A percentile compares a stretch with the other conserved stretches of the same genome.
Evolutionary conservation across 2,797 vertebrate genomes (phyloP).

Genomic region (Monodelphis domestica): DNA sequence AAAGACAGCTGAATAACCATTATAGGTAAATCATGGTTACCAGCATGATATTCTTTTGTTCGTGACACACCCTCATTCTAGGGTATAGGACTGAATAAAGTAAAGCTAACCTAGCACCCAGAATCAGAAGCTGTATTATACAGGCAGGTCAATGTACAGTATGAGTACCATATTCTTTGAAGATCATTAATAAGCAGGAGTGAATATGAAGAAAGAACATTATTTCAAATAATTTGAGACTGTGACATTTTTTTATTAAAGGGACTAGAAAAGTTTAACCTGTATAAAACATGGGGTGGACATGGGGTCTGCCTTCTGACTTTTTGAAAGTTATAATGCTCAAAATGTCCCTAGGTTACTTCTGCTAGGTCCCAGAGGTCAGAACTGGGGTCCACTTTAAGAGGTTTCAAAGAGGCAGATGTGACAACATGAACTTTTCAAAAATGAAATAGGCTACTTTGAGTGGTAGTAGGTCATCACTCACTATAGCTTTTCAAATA

Average conservation of each 20-base stretch:
- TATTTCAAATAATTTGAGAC: neutral
- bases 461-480: neutral
- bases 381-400: neutral
- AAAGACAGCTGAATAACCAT: constrained; percentile 22
- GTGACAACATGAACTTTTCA: neutral
- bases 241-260: neutral
- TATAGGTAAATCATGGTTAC: neutral
- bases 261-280: neutral
- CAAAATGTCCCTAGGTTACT: neutral
- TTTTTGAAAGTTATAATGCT: neutral
- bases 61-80: neutral
- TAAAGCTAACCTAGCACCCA: constrained; percentile 5
- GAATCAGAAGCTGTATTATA: constrained; percentile 8
- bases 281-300: neutral
- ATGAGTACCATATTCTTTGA: neutral
- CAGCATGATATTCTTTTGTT: neutral
- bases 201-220: neutral
- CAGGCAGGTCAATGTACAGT: neutral
- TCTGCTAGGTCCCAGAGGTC: neutral
- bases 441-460: neutral
- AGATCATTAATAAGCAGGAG: neutral
- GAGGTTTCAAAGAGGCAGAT: neutral
- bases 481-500: neutral
- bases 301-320: neutral
- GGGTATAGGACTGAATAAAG: neutral